These are phyloP conservation scores for Epinephelus moara DNA, from an alignment of 2,113 vertebrate species.

Conservation along the genomic window DNA sequence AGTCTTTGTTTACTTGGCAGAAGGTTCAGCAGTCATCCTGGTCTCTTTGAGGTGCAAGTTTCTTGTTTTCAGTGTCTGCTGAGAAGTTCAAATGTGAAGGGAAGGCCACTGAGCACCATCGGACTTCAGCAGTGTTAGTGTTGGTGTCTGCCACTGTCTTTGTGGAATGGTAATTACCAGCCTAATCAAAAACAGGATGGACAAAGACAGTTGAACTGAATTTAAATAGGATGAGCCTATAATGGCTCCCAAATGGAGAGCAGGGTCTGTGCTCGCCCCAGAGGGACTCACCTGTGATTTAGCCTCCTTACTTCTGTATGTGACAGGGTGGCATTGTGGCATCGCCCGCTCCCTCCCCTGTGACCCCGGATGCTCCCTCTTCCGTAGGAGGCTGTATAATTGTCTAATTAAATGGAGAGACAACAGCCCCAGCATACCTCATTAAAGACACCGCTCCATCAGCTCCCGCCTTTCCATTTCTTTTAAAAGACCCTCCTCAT, in stretches of 20 bases:
- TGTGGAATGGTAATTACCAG: constrained; percentile 50
- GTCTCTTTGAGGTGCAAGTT: constrained; percentile 17
- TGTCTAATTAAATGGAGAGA: constrained; percentile 80
- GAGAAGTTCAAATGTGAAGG: not conserved
- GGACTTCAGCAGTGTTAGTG: constrained; percentile 16
- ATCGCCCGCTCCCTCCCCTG: constrained; percentile 47
- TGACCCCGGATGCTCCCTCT: constrained; percentile 73
- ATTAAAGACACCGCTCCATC: constrained; percentile 78
- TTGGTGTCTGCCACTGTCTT: constrained; percentile 33
- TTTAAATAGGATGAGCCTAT: constrained; percentile 58
- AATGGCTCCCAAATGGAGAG: constrained; percentile 73
- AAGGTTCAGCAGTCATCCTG: constrained; percentile 11
- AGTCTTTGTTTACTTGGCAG: constrained; percentile 62
- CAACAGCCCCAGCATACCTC: constrained; percentile 74
- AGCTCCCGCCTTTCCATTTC: constrained; percentile 57
- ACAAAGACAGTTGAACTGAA: constrained; percentile 60
- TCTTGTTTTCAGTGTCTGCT: constrained; percentile 11
- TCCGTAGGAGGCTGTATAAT: constrained; percentile 74
- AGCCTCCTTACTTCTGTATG: constrained; percentile 51
- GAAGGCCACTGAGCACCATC: constrained; percentile 19
- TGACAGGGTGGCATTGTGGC: constrained; percentile 70
- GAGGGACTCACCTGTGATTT: constrained; percentile 77
- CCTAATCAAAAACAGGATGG: constrained; percentile 59
- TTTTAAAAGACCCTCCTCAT: constrained; percentile 48
- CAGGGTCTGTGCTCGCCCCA: constrained; percentile 40